Base-by-base conservation (phyloP, 2,113 vertebrate genomes). In the Lipotes vexillifer region DNA sequence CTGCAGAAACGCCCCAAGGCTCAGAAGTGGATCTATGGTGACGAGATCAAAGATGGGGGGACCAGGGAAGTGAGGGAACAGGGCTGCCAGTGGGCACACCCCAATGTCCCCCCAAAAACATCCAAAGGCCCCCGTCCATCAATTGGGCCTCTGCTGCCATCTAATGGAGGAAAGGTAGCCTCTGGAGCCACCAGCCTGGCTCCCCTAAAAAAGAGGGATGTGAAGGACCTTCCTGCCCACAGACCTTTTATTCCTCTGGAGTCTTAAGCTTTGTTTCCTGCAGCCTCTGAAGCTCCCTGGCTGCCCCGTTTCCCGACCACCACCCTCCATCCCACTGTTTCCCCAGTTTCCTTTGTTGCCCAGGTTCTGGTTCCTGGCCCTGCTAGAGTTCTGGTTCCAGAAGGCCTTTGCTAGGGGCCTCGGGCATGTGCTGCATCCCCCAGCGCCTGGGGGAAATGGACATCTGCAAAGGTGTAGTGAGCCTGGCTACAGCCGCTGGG, bases 311-410 rank as follows among this genome's bases (percentile, higher is more conserved):
- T 83, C 52, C 74, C 36, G 0, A 57, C 55, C 12, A 1, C 80
- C 44, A 6, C 6, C 10, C 77, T 92, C 33, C 8, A 25, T 41
- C 57, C 77, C n/a, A 0, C 41, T 8, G 21, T 94, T 77, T 88
- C 81, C 59, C 21, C 41, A 33, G 84, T 90, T 96, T 83, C 97
- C 96, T 98, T 98, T 98, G 96, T 98, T 96, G 72, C 65, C 93
- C 27, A 13, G 66, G 90, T 97, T 97, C 84, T 1, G 20, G 80
- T 80, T 96, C 89, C 69, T 52, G 66, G 82, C 44, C 36, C 38
- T 80, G 15, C 55, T 77, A 97, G 87, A 83, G 75, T 97, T 98
- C 97, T 90, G 80, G 88, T 98, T 98, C 98, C 46, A 29, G 98
- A 96, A 97, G 95, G 74, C 41, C 44, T 61, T 68, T 36, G 3